Conservation (phyloP, 2,888 invertebrate genomes). For the Elysia crispata region DNA sequence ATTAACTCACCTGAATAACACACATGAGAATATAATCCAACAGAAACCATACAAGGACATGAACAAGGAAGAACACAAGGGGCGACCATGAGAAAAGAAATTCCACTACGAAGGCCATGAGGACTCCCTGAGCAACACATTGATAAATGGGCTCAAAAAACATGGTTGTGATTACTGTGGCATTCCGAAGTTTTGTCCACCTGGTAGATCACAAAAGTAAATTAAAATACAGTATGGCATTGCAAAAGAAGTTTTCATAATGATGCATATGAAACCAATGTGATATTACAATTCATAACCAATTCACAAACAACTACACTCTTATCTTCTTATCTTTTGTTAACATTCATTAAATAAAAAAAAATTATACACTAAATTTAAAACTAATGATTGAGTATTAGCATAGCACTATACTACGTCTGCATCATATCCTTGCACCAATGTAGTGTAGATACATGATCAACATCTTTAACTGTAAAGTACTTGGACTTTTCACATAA, state of each 20-base stretch:
- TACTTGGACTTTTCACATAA: too few relatives aligned
- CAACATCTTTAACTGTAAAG: too few relatives aligned
- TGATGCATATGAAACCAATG: neutral
- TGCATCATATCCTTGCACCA: too few relatives aligned
- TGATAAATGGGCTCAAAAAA: conserved; percentile 95
- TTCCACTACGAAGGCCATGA: conserved; percentile 91
- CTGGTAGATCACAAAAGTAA: conserved; percentile 77
- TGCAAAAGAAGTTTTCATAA: neutral
- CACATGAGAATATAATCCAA: conserved; percentile 93
- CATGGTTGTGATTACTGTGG: conserved; percentile 95
- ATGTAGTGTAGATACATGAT: too few relatives aligned
- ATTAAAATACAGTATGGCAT: neutral
- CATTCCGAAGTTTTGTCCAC: conserved; percentile 96
- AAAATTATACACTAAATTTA: too few relatives aligned
- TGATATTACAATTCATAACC: too few relatives aligned
- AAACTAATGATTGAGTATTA: too few relatives aligned
- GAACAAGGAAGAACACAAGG: conserved; percentile 93
- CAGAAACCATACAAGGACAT: conserved; percentile 95
- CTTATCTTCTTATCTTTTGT: too few relatives aligned
- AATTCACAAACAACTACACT: too few relatives aligned
- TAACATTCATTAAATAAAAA: too few relatives aligned
- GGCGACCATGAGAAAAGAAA: conserved; percentile 91
- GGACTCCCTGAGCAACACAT: conserved; percentile 94
- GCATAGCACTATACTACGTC: too few relatives aligned
- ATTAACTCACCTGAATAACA: conserved; percentile 60